A percentile compares a stretch with the other conserved stretches of the same genome.
These are phyloP conservation scores for Rhyacophila evoluta DNA, from an alignment of 2,888 invertebrate species.

Conservation along the genomic window DNA sequence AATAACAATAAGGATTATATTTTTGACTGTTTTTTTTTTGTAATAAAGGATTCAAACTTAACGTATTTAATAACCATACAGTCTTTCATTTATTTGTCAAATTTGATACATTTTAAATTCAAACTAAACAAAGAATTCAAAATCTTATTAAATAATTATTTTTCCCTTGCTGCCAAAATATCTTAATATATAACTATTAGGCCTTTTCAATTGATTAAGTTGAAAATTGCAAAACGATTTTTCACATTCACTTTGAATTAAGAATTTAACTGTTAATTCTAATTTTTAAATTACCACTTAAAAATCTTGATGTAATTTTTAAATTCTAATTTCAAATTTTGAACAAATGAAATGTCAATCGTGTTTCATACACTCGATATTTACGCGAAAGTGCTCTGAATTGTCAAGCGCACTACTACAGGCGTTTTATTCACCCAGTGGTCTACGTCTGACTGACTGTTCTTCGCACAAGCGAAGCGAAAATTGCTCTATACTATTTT, in stretches of 20 bases:
- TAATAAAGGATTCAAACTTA: neutral
- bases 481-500: neutral
- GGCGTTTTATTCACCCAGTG: neutral
- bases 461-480: neutral
- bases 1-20: neutral
- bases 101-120: neutral
- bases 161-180: neutral
- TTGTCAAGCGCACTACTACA: neutral
- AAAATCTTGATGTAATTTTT: no score
- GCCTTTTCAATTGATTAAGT: neutral
- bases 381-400: neutral
- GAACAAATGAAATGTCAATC: no score
- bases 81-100: neutral
- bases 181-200: neutral
- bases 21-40: neutral
- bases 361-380: neutral
- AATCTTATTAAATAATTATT: neutral
- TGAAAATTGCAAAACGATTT: neutral
- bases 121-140: neutral
- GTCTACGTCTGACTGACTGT: neutral
- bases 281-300: no score
- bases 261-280: no score
- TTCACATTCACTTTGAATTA: neutral
- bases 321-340: no score
- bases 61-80: neutral